Evolutionary conservation across 1,140 invertebrate genomes (phyloP).

Genomic region (Drosophila dunni): DNA sequence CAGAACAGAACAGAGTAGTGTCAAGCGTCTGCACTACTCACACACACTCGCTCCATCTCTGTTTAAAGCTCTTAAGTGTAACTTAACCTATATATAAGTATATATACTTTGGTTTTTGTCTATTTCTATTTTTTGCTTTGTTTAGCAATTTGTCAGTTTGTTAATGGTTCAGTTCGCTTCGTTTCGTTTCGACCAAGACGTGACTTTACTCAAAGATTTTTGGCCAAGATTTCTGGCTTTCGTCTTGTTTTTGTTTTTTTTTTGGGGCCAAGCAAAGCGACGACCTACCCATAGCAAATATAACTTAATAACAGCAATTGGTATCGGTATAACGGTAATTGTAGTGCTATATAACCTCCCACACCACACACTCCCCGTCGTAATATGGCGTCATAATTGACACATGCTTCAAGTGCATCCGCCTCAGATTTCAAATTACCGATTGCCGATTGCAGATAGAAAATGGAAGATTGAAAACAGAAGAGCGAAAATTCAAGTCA

Average conservation of each 20-base stretch:
- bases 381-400: conserved; percentile 81
- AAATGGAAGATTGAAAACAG: not conserved
- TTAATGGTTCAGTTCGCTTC: conserved; percentile 45
- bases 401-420: conserved; percentile 79
- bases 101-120: conserved; percentile 20
- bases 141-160: conserved; percentile 54
- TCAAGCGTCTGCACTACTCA: not conserved
- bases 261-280: conserved; percentile 43
- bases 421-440: conserved; percentile 49
- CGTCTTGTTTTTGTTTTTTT: not conserved
- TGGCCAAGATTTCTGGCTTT: conserved; percentile 43
- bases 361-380: conserved; percentile 42
- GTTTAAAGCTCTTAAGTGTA: conserved; percentile 28
- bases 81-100: conserved; percentile 23
- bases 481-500: not conserved
- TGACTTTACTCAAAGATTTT: conserved; percentile 53
- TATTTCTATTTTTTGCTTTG: conserved; percentile 37
- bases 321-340: conserved; percentile 57
- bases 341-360: conserved; percentile 22
- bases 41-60: not conserved
- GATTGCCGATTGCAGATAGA: conserved; percentile 26
- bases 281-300: conserved; percentile 48
- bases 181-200: conserved; percentile 35
- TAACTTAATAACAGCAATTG: conserved; percentile 62
- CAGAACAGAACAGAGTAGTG: conserved; percentile 5